Evolutionary conservation across 2,888 invertebrate genomes (phyloP), one percentile per base, ranked within the genome.

Genomic region (Cantharis rustica): DNA sequence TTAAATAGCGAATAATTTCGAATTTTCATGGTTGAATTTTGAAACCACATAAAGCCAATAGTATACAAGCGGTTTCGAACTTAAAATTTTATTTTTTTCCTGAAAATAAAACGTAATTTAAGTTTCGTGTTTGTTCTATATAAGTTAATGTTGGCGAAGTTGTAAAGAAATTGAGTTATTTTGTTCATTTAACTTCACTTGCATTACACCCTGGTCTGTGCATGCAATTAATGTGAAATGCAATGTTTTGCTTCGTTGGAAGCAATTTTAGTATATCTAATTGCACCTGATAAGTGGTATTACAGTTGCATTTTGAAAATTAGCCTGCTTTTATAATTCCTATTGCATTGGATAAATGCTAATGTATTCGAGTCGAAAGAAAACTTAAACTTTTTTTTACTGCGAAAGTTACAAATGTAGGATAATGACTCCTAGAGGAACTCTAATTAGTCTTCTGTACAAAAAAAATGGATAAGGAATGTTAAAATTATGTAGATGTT

Each of bases 381-480:
- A 64, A 74, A 72, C 20, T 15, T 61, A 47, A 70, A 73, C 31
- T 68, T 77, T 74, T 68, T 76, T 77, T 77, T 77, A 77, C 77
- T 72, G 77, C 72, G 68, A 75, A 77, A 77, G 77, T 77, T 75
- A 75, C 77, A 77, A 77, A 77, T 77, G 77, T 77, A 75, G 74
- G 77, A 75, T 75, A 77, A 77, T 77, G 77, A 77, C 77, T 77
- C 74, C 75, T 70, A 62, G 68, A 72, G 75, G 72, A 75, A 62
- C 72, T 61, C 77, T 77, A 77, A 77, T 77, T 77, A 77, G 75
- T 71, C 74, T 77, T 74, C 20, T 63, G 77, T 74, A 74, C 70
- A 74, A 73, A 73, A 69, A 72, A 74, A 74, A 74, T 76, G 76
- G 76, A 76, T 76, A 76, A 73, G 76, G 76, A 76, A 76, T 73